Evolutionary conservation across 2,113 vertebrate species (phyloP), one percentile per base, ranked within the genome.

Genomic region (Spea multiplicata): DNA sequence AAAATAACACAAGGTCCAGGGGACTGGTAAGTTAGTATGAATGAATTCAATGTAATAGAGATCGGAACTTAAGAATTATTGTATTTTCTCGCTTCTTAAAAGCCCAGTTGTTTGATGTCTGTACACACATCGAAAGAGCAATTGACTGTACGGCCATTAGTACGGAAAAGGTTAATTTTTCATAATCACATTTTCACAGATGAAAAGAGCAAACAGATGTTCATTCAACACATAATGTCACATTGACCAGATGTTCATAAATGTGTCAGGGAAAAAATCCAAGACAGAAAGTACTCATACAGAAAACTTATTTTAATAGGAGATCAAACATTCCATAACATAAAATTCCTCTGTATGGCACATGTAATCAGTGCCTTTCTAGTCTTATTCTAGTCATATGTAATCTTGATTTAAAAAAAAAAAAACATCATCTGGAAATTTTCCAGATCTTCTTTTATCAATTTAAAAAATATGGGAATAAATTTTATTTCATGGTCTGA

Each of bases 161-260:
- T 12, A 67, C 49, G 3, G 77, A 79, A 79, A 57, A 73, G 77
- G 77, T 79, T 73, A 73, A 73, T 79, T 66, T 73, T 79, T 67
- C 70, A 73, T 73, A 79, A 79, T 79, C 70, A 55, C 61, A 73
- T 79, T 79, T 79, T 79, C 70, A 79, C 77, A 79, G 62, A 73
- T 79, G 77, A 73, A 79, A 79, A 73, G 77, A 79, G 77, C 71
- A 79, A 79, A 73, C 77, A 79, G 70, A 79, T 79, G 77, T 67
- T 79, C 70, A 53, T 50, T 79, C 71, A 17, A 44, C 70, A 73
- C 77, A 73, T 66, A 73, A 73, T 48, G 66, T 73, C 77, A 73
- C 50, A 79, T 73, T 73, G 77, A 79, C 77, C 77, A 79, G 76
- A 79, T 79, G 77, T 79, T 79, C 70, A 73, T 50, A 67, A 59